A percentile compares a stretch with the other conserved stretches of the same genome.
phyloP scores from a whole-genome alignment of 2,888 invertebrate species.

The Melanchra persicariae region DNA sequence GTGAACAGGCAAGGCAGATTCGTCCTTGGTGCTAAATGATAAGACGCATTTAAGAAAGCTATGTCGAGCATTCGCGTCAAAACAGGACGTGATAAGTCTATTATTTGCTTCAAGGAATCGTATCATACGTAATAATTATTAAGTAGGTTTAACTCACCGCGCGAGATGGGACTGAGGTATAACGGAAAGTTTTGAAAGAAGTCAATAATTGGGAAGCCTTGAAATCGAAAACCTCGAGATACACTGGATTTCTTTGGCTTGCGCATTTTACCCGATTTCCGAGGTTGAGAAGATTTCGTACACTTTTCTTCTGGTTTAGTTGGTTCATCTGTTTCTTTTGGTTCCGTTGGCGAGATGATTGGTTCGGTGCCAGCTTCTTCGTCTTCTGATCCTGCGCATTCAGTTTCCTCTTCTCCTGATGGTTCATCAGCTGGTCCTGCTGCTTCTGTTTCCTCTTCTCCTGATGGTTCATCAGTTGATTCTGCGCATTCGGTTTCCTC shows the following conservation, averaged over 20 bases:
- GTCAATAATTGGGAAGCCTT: not conserved
- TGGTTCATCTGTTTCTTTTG: too few species aligned
- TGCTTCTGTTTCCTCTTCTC: too few species aligned
- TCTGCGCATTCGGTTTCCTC: too few species aligned
- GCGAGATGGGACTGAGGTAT: not conserved
- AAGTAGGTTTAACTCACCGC: conserved; percentile 14
- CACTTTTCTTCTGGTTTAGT: not conserved
- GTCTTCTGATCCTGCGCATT: too few species aligned
- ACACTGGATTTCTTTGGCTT: not conserved
- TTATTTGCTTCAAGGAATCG: too few species aligned
- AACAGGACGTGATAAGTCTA: too few species aligned
- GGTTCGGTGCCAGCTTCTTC: too few species aligned
- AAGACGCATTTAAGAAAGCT: not conserved
- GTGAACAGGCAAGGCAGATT: not conserved
- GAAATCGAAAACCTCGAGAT: not conserved
- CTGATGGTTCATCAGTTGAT: too few species aligned
- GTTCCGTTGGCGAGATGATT: not conserved
- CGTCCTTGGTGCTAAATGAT: not conserved
- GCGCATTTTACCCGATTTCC: not conserved
- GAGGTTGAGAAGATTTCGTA: not conserved
- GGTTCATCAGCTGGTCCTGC: too few species aligned
- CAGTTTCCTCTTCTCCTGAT: too few species aligned
- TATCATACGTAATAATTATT: not conserved
- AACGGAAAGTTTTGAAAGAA: not conserved
- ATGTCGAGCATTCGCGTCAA: not conserved